A percentile compares a stretch with the other conserved stretches of the same genome.
These are phyloP conservation scores for Dryadula phaetusa DNA, from an alignment of 2,888 invertebrate genomes.

Conservation along the genomic window DNA sequence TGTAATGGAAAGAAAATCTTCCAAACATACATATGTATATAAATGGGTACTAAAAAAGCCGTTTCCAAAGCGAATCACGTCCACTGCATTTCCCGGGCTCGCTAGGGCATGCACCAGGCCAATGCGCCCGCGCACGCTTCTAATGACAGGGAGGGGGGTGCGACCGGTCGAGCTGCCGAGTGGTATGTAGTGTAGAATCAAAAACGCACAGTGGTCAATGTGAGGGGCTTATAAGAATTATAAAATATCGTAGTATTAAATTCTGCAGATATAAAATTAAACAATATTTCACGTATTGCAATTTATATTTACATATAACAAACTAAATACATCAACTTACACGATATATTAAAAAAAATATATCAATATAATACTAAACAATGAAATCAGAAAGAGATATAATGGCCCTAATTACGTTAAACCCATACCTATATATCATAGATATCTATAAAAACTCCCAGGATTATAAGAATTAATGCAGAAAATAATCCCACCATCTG, in stretches of 20 bases:
- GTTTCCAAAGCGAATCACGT: slow-evolving; percentile 60
- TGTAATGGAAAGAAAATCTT: slow-evolving; percentile 5
- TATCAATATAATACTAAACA: neutral
- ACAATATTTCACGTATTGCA: neutral
- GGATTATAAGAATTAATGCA: slow-evolving; percentile 27
- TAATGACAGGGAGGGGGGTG: slow-evolving; percentile 71
- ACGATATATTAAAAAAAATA: neutral
- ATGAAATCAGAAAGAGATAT: neutral
- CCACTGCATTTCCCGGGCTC: slow-evolving; percentile 61
- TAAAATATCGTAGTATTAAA: neutral
- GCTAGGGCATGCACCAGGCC: slow-evolving; percentile 69
- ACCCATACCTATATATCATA: neutral
- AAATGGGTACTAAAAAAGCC: slow-evolving; percentile 41
- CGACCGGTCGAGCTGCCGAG: slow-evolving; percentile 66
- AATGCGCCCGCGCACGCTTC: slow-evolving; percentile 80
- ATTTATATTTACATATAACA: too few relatives aligned
- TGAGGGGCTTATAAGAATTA: neutral
- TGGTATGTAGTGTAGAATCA: slow-evolving; percentile 57
- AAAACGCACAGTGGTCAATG: too few relatives aligned
- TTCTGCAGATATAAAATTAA: neutral
- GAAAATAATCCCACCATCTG: slow-evolving; percentile 30
- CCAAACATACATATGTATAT: neutral
- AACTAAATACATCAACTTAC: neutral
- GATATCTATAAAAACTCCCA: slow-evolving; percentile 31
- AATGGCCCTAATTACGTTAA: neutral